Evolutionary conservation across 2,113 vertebrate species (phyloP).

Genomic region (Halcyon malimbica): DNA sequence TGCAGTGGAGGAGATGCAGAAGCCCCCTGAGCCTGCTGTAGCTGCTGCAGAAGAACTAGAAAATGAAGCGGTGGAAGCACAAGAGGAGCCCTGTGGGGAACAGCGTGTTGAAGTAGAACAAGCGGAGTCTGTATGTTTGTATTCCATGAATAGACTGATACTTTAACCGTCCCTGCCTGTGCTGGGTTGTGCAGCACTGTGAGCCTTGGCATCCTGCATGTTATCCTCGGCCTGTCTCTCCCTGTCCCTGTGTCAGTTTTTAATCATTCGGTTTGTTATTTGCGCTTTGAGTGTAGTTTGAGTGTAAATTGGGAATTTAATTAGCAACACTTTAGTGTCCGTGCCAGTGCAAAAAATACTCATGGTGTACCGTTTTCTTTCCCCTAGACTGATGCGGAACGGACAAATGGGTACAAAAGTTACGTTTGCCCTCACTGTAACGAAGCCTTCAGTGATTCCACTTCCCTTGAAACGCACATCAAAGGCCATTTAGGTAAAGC

Average conservation of each 20-base stretch:
- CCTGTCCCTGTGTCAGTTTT: not conserved
- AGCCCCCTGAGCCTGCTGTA: not conserved
- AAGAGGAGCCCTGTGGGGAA: conserved; percentile 79
- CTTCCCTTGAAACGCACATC: conserved; percentile 88
- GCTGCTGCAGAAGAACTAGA: conserved; percentile 64
- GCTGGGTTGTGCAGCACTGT: not conserved
- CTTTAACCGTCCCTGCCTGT: not conserved
- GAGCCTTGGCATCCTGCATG: not conserved
- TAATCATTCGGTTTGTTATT: rapidly evolving
- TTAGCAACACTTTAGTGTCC: not conserved
- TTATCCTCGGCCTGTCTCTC: rapidly evolving
- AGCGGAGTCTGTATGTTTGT: conserved; percentile 72
- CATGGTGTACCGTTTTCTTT: not conserved
- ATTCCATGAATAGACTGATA: not conserved
- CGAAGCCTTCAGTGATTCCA: conserved; percentile 83
- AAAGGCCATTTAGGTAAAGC: conserved; percentile 87
- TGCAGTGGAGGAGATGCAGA: conserved; percentile 65
- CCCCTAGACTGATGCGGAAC: conserved; percentile 20
- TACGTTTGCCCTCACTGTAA: conserved; percentile 88
- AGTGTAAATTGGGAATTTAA: not conserved
- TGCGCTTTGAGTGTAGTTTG: not conserved
- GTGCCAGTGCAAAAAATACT: not conserved
- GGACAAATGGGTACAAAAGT: conserved; percentile 65
- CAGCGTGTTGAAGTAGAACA: conserved; percentile 80
- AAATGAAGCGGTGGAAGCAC: conserved; percentile 45